Conservation (phyloP, 2,797 vertebrate genomes). For the Acanthurus tractus region DNA sequence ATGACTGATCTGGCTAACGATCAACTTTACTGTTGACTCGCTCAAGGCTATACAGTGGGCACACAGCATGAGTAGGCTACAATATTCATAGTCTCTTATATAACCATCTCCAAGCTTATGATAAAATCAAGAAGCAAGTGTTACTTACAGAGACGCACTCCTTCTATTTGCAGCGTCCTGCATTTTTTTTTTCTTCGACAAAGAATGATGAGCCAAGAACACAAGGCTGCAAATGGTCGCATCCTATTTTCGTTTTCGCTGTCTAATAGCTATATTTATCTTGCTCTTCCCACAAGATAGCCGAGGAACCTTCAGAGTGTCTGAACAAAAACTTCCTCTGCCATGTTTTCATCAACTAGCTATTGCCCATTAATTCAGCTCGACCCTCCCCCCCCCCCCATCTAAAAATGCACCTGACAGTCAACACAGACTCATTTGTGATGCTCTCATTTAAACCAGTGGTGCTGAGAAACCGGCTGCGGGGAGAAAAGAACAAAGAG, state of each 20-base stretch:
- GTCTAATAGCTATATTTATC: conserved; percentile 72
- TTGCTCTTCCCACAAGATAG: conserved; percentile 49
- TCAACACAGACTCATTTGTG: conserved; percentile 10
- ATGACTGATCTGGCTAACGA: conserved; percentile 47
- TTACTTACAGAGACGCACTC: conserved; percentile 53
- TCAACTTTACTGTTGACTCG: conserved; percentile 46
- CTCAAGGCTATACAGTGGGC: conserved; percentile 58
- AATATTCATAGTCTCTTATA: conserved; percentile 70
- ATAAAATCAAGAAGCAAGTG: conserved; percentile 62
- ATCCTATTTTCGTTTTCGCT: conserved; percentile 65
- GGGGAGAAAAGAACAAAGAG: conserved; percentile 48
- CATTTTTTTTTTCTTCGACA: conserved; percentile 15
- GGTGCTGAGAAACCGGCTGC: conserved; percentile 38
- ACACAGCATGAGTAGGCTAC: conserved; percentile 63
- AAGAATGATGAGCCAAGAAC: conserved; percentile 64
- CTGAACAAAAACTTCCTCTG: conserved; percentile 41
- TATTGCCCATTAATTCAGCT: conserved; percentile 15
- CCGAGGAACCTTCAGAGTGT: conserved; percentile 45
- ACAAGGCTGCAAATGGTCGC: conserved; percentile 54
- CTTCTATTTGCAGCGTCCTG: conserved; percentile 53
- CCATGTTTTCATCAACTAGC: conserved; percentile 25
- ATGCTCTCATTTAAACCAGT: conserved; percentile 22
- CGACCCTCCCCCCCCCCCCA: neutral
- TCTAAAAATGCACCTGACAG: conserved; percentile 10
- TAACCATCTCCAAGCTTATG: conserved; percentile 57